Conservation (phyloP, 1,140 invertebrate genomes). For the Procambarus clarkii region DNA sequence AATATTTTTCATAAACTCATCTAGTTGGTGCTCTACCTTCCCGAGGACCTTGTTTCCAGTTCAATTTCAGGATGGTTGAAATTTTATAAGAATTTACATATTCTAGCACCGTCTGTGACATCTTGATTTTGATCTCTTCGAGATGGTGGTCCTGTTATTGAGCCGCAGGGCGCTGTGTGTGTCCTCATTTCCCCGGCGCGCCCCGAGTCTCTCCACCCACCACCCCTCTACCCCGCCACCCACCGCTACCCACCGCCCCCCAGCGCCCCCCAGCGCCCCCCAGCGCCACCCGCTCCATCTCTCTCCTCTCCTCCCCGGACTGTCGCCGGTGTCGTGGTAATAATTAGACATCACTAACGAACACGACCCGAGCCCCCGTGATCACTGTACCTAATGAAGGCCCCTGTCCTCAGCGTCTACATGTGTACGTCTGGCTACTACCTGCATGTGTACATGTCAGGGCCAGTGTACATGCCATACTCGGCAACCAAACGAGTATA, state of each 20-base stretch:
- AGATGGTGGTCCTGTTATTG: too few relatives aligned
- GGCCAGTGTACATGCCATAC: too few relatives aligned
- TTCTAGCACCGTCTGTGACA: too few relatives aligned
- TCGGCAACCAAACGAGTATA: too few relatives aligned
- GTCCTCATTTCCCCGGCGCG: background rate
- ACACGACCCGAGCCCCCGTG: conserved; percentile 6
- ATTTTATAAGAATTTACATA: too few relatives aligned
- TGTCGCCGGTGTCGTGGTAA: conserved; percentile 8
- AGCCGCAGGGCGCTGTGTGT: too few relatives aligned
- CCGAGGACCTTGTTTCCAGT: background rate
- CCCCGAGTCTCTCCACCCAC: background rate
- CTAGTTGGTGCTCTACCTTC: background rate
- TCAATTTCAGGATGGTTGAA: too few relatives aligned
- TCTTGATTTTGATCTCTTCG: too few relatives aligned
- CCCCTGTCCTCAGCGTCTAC: background rate
- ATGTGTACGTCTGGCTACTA: too few relatives aligned
- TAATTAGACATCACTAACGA: conserved; percentile 60
- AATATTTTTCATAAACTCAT: too few relatives aligned
- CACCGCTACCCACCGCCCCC: background rate
- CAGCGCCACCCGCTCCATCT: background rate
- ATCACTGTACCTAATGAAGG: conserved; percentile 36
- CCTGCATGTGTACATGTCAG: too few relatives aligned
- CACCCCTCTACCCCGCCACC: background rate
- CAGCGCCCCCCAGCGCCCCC: background rate
- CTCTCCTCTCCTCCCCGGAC: background rate